Base-by-base conservation (phyloP, 2,888 invertebrate species). In the Trichogramma dendrolimi region DNA sequence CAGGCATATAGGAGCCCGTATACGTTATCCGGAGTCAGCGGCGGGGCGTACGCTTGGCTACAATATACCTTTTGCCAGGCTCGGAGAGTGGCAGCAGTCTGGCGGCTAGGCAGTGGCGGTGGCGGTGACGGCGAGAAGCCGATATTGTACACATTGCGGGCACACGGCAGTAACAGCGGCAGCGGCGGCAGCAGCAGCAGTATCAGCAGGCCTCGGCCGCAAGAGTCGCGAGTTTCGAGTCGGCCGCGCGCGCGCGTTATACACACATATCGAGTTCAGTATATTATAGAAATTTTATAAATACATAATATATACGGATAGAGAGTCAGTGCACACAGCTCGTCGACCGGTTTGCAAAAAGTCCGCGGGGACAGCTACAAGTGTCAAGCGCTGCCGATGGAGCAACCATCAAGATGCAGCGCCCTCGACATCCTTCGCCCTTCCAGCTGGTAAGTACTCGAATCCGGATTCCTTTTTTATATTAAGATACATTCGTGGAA, bases 181-280 rank as follows among this genome's bases (percentile, higher is more conserved):
- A 7, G 10, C 38, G 14, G 44, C 52, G 8, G 52, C 38, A n/a
- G 48, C 53, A 6, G 10, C 8, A 38, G 42, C 50, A 55, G 47
- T 55, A 43, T 61, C n/a, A 58, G 67, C 67, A 69, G 69, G 69
- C 66, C 61, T 63, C 67, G 69, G 64, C 68, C 67, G 69, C 73
- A 74, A 27, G 27, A 70, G 71, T 72, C 70, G 66, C 66, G 70
- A 66, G 70, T 69, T 70, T 68, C 69, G 72, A 70, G 66, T 68
- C 64, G 67, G 10, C 47, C 40, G 11, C 27, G 27, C 48, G 38
- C 55, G n/a, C 10, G 11, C 42, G 11, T 11, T 14, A 11, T 14
- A 6, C 48, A 14, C 11, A 14, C 27, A 5, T 48, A 48, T 14
- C 8, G 11, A 48, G 48, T 6, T 11, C 48, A 11, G 11, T 48